These are phyloP conservation scores for Serripes groenlandicus DNA, from an alignment of 2,888 invertebrate genomes.

Conservation along the genomic window DNA sequence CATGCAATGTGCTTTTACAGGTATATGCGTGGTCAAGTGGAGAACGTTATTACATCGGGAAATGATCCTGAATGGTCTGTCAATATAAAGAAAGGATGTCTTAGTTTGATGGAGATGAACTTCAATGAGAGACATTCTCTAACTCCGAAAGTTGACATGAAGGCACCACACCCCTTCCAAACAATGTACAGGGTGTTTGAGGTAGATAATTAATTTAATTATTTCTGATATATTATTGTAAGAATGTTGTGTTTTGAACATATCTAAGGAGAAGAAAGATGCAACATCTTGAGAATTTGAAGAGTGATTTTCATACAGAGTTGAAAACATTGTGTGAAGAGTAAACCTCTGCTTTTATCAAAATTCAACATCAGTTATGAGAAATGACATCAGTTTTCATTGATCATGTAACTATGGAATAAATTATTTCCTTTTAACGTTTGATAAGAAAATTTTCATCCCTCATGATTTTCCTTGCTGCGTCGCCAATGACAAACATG, in stretches of 20 bases:
- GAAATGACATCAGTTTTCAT: too few species aligned
- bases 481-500: too few species aligned
- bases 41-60: constrained; percentile 76
- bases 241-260: too few species aligned
- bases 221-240: background rate
- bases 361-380: too few species aligned
- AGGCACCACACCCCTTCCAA: constrained; percentile 20
- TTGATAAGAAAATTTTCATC: too few species aligned
- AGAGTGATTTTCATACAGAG: background rate
- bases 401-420: too few species aligned
- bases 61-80: constrained; percentile 85
- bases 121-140: constrained; percentile 71
- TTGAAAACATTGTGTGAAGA: background rate
- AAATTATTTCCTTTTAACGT: too few species aligned
- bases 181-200: constrained; percentile 75
- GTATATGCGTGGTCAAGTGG: constrained; percentile 74
- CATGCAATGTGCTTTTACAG: constrained; percentile 44
- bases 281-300: too few species aligned
- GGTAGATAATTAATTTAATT: constrained; percentile 59
- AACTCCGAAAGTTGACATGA: constrained; percentile 42
- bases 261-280: too few species aligned
- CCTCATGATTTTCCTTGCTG: too few species aligned
- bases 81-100: constrained; percentile 86
- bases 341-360: too few species aligned
- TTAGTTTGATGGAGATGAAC: constrained; percentile 82